A percentile compares a stretch with the other conserved stretches of the same genome.
phyloP scores from a whole-genome alignment of 1,140 invertebrate species.

The Brachionus rubens region DNA sequence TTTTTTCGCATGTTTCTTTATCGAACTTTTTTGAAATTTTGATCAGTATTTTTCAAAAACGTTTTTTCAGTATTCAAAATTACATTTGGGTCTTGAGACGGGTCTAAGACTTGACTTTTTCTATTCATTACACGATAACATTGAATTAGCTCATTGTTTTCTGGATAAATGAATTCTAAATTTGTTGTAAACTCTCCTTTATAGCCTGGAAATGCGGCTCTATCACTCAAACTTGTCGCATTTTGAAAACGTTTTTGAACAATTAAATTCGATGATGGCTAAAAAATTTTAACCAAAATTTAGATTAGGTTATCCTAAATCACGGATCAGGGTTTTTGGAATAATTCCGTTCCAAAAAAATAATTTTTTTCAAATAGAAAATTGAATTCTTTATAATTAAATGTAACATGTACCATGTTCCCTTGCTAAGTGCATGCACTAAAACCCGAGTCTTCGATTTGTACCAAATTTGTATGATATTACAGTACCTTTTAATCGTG shows the following conservation, averaged over 20 bases:
- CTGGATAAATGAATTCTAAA: conserved; percentile 44
- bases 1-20: conserved; percentile 50
- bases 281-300: no score
- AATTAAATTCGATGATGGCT: no score
- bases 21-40: conserved; percentile 26
- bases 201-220: conserved; percentile 15
- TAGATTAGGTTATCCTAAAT: no score
- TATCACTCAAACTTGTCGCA: conserved; percentile 31
- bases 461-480: no score
- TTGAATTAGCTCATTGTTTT: conserved; percentile 20
- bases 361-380: no score
- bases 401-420: no score
- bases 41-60: background rate
- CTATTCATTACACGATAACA: conserved; percentile 42
- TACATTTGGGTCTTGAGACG: conserved; percentile 33
- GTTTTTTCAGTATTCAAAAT: background rate
- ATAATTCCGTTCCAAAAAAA: no score
- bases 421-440: no score
- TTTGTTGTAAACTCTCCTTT: conserved; percentile 12
- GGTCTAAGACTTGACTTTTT: conserved; percentile 19
- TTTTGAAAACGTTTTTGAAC: background rate
- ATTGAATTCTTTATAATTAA: no score
- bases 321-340: no score
- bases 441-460: no score
- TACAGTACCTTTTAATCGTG: no score